These are phyloP conservation scores for rat (Rattus norvegicus) DNA, from an alignment of 2,113 vertebrate genomes.

Conservation along the genomic window GRCr8 NC_086021.1:148257501-148258000, in stretches of 20 bases:
- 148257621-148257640: background rate
- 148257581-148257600: slow-evolving; percentile 9
- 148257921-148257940: background rate
- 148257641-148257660: background rate
- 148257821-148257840: background rate
- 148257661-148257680: background rate
- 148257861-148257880: background rate
- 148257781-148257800: background rate
- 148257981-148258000: background rate
- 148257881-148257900: background rate
- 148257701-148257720: background rate
- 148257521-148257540: background rate
- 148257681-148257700: background rate
- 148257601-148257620: background rate
- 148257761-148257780: background rate
- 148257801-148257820: background rate
- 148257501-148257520: background rate
- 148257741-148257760: slow-evolving; percentile 12
- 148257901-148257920: background rate
- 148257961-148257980: background rate
- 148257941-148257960: background rate
- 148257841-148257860: background rate
- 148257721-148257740: background rate
- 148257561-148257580: background rate
- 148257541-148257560: background rate